Evolutionary conservation across 2,888 invertebrate species (phyloP), one percentile per base, ranked within the genome.

Genomic region (Cryptocheilus praepositus): DNA sequence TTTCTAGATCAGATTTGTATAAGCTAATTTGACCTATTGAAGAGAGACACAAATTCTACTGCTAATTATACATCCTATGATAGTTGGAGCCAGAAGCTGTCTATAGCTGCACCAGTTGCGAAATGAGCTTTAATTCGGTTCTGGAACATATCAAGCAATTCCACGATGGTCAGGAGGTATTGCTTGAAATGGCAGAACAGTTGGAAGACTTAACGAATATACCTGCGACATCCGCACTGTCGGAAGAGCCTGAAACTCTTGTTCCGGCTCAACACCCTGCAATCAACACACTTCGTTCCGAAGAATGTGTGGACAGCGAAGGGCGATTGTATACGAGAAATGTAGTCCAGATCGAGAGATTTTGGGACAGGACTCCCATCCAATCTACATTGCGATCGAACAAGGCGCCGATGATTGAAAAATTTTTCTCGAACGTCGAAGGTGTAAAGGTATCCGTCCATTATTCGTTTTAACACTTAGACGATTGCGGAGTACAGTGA

Each of bases 131-230:
- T 81, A 89, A 90, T 36, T 92, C 92, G 0, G 91, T 94, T 3
- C 87, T 92, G 67, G 92, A 93, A 0, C 94, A 94, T 81, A 92
- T 94, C 77, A 91, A 91, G 69, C 90, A 91, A 71, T 93, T 90
- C 80, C 94, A 94, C 80, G 92, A 91, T 82, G 92, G 93, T 58
- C 92, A 94, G 81, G 93, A 93, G 86, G 92, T 94, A 61, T 90
- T 93, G 55, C 89, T 94, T 64, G 93, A 93, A 90, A 93, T 88
- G 86, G 86, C 84, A 3, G 88, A 86, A 45, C 85, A 83, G 53
- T 67, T 83, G 18, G 78, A 85, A 11, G 81, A 82, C 59, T 64
- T 81, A 57, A 64, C 77, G 52, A 55, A 73, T 36, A 54, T 69
- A 62, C 74, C 74, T 46, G 46, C 65, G 15, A 54, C 72, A 51